phyloP scores from a whole-genome alignment of 53 echinoderm and acorn worm species.

The Patiria pectinifera region DNA sequence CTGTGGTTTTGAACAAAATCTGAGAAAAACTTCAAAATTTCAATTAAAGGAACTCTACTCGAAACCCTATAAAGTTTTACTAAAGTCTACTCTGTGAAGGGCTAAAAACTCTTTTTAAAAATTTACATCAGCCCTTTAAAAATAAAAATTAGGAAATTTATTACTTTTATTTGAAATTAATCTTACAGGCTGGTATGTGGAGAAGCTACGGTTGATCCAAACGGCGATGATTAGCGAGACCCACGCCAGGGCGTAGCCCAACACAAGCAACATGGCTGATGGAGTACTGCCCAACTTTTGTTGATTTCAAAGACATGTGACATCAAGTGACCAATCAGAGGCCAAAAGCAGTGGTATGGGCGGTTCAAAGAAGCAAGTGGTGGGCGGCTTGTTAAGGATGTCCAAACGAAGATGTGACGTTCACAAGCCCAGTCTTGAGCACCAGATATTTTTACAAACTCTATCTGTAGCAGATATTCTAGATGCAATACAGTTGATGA shows the following conservation, averaged over 20 bases:
- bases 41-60: no score
- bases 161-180: neutral
- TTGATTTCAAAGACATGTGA: neutral
- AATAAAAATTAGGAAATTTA: neutral
- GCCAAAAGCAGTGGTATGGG: neutral
- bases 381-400: neutral
- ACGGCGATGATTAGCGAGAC: constrained; percentile 79
- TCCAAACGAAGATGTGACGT: neutral
- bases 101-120: no score
- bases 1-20: no score
- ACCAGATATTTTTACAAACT: neutral
- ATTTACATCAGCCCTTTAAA: neutral
- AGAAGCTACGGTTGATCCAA: constrained; percentile 88
- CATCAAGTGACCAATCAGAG: neutral
- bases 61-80: no score
- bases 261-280: constrained; percentile 64
- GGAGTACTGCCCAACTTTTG: neutral
- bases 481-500: neutral
- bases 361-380: neutral
- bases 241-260: constrained; percentile 85
- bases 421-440: neutral
- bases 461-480: no score
- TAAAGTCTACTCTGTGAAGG: no score
- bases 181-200: constrained; percentile 39
- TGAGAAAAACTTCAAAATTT: no score